These are phyloP conservation scores for Cryptotis parvus DNA, from an alignment of 2,113 vertebrate species.

Conservation along the genomic window DNA sequence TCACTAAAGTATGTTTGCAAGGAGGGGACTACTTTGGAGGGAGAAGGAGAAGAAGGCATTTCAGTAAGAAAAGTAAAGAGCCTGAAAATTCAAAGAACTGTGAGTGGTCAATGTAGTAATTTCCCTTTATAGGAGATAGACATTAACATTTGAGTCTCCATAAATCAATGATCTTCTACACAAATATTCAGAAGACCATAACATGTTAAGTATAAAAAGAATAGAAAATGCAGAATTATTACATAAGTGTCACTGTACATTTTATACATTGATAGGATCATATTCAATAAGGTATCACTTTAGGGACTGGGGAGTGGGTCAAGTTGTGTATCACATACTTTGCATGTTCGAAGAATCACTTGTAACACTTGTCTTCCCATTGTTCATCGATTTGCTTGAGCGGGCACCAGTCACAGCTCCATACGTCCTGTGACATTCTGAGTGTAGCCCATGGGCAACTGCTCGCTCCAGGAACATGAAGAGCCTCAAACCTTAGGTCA, in stretches of 20 bases:
- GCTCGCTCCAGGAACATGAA: too few relatives aligned
- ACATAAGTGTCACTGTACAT: not conserved
- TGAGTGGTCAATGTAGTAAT: not conserved
- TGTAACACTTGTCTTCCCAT: too few relatives aligned
- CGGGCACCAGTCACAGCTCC: too few relatives aligned
- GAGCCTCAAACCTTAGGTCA: too few relatives aligned
- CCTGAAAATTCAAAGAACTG: not conserved
- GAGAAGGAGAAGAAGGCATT: not conserved
- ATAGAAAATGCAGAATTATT: not conserved
- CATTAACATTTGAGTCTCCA: not conserved
- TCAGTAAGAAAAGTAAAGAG: not conserved
- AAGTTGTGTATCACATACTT: too few relatives aligned
- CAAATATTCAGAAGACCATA: not conserved
- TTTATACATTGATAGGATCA: not conserved
- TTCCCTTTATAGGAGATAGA: not conserved
- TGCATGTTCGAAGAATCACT: too few relatives aligned
- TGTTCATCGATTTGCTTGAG: too few relatives aligned
- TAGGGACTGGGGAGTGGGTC: too few relatives aligned
- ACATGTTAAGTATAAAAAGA: too few relatives aligned
- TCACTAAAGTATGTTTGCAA: not conserved
- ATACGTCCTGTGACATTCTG: too few relatives aligned
- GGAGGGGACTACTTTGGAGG: not conserved
- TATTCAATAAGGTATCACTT: not conserved
- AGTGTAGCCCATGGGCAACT: too few relatives aligned
- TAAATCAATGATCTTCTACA: not conserved